These are phyloP conservation scores for Cinara cedri DNA, from an alignment of 2,888 invertebrate species.

Conservation along the genomic window DNA sequence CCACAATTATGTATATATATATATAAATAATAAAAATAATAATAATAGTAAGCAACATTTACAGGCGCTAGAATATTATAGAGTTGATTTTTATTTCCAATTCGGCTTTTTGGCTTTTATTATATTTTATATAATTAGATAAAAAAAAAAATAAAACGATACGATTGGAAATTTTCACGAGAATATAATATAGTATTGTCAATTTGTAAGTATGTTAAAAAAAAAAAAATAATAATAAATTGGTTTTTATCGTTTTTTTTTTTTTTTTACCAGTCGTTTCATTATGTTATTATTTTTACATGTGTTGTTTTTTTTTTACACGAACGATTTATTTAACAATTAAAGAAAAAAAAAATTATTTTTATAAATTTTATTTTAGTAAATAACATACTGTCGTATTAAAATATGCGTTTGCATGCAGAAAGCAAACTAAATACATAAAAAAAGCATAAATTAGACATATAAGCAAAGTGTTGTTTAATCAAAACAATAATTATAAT, in stretches of 20 bases:
- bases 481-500: background rate
- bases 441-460: constrained; percentile 28
- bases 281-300: background rate
- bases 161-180: no score
- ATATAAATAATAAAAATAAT: no score
- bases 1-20: constrained; percentile 20
- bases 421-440: constrained; percentile 11
- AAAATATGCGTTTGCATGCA: constrained; percentile 20
- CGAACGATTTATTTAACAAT: background rate
- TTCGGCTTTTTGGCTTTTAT: constrained; percentile 50
- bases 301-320: no score
- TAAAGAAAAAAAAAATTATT: constrained; percentile 11
- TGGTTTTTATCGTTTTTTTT: no score
- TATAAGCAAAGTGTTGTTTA: constrained; percentile 10
- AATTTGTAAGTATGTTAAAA: no score
- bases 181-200: no score
- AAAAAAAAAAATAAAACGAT: background rate
- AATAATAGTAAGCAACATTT: constrained; percentile 49
- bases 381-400: background rate
- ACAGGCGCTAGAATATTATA: constrained; percentile 34
- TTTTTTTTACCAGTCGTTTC: background rate
- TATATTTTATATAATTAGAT: background rate
- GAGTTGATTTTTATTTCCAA: constrained; percentile 50
- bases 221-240: no score
- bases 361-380: background rate